Percentiles rank a stretch among this genome's conserved stretches.
Evolutionary conservation across 2,113 vertebrate species (phyloP).

Genomic region (Eretmochelys imbricata): DNA sequence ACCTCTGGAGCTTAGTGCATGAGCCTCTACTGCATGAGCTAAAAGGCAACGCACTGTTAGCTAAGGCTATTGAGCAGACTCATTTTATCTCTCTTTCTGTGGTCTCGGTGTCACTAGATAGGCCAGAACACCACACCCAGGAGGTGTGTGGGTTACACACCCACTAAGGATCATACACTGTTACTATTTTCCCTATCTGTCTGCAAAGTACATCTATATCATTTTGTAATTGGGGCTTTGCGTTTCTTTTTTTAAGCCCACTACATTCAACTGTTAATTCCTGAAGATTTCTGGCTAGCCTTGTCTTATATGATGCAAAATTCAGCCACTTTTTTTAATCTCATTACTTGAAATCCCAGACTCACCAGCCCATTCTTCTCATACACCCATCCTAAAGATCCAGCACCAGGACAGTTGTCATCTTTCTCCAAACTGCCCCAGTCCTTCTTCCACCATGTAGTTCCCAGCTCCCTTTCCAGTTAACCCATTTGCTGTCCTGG

Average conservation of each 20-base stretch:
- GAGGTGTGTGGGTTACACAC: not conserved
- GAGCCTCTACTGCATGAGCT: too few relatives aligned
- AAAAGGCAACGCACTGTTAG: too few relatives aligned
- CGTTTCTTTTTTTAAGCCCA: not conserved
- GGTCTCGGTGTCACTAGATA: too few relatives aligned
- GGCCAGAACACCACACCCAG: too few relatives aligned
- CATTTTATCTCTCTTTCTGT: too few relatives aligned
- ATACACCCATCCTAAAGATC: not conserved
- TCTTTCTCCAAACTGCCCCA: not conserved
- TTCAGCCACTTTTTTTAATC: not conserved
- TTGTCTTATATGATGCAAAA: not conserved
- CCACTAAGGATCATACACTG: not conserved
- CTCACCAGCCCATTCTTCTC: not conserved
- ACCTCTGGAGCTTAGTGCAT: too few relatives aligned
- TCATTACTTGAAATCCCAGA: not conserved
- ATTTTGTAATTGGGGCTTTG: not conserved
- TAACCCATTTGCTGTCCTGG: not conserved
- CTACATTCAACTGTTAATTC: not conserved
- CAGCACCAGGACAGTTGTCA: not conserved
- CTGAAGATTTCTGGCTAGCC: not conserved
- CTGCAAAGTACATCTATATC: not conserved
- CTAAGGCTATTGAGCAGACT: too few relatives aligned
- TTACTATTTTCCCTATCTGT: constrained; percentile 18
- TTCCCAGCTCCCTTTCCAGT: not conserved
- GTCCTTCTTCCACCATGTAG: not conserved